phyloP scores from a whole-genome alignment of 2,113 vertebrate species.

The Manacus vitellinus region DNA sequence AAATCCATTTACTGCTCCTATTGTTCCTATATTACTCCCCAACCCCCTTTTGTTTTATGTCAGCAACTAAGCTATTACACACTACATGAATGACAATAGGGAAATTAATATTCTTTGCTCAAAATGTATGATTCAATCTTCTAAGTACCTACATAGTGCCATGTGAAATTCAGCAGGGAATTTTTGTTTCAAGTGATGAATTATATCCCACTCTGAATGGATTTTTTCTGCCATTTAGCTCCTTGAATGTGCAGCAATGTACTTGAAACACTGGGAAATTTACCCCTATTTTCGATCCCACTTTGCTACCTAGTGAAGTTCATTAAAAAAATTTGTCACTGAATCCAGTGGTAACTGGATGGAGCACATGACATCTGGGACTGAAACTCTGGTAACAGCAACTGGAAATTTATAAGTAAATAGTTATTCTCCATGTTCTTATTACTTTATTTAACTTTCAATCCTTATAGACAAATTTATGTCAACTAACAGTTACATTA shows the following conservation, averaged over 20 bases:
- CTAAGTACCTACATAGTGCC: not conserved
- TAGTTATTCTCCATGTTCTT: not conserved
- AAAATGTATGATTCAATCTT: conserved; percentile 48
- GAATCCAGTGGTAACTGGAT: not conserved
- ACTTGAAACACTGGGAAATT: not conserved
- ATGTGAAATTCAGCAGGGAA: conserved; percentile 25
- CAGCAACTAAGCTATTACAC: not conserved
- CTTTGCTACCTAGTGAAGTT: not conserved
- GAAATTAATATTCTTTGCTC: conserved; percentile 7
- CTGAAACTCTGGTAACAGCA: not conserved
- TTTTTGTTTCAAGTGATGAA: not conserved
- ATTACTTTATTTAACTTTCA: not conserved
- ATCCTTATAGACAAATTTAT: not conserved
- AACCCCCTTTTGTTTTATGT: not conserved
- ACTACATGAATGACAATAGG: conserved; percentile 8
- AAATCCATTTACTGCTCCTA: not conserved
- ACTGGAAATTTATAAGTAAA: not conserved
- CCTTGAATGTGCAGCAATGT: not conserved
- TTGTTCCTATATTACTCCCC: not conserved
- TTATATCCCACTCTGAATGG: not conserved
- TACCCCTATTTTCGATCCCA: not conserved
- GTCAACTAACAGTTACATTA: not conserved
- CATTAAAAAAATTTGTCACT: not conserved
- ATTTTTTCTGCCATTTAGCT: not conserved
- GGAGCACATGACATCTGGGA: not conserved